Percentiles rank a stretch among this genome's conserved stretches.
These are phyloP conservation scores for Lissocephala sabroskyi DNA, from an alignment of 2,888 invertebrate genomes.

Conservation along the genomic window DNA sequence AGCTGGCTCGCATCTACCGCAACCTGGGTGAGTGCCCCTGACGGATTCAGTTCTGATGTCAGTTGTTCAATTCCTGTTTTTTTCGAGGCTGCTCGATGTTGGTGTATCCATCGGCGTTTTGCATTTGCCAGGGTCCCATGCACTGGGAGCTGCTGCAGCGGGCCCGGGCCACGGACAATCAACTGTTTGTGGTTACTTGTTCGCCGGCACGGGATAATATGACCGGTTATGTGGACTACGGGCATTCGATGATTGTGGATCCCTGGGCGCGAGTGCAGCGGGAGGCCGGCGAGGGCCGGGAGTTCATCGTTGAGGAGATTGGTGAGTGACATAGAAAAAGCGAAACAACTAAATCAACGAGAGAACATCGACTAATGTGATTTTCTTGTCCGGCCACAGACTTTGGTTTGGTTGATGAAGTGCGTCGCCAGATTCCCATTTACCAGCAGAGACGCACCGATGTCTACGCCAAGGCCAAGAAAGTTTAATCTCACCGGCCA, in stretches of 20 bases:
- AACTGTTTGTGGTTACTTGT: constrained; percentile 88
- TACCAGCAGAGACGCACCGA: constrained; percentile 82
- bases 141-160: constrained; percentile 93
- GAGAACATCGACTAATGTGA: no score
- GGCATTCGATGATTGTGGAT: constrained; percentile 86
- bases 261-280: constrained; percentile 84
- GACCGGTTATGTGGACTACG: constrained; percentile 91
- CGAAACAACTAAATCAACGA: no score
- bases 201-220: constrained; percentile 85
- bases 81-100: constrained; percentile 84
- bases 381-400: no score
- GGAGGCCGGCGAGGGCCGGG: constrained; percentile 81
- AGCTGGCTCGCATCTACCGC: constrained; percentile 85
- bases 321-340: constrained; percentile 74
- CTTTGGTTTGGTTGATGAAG: constrained; percentile 80
- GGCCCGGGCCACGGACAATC: constrained; percentile 89
- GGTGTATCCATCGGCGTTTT: constrained; percentile 93
- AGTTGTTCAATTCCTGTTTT: no score
- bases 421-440: constrained; percentile 88
- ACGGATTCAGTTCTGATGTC: background rate
- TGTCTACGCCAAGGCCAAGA: constrained; percentile 76
- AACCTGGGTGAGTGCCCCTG: constrained; percentile 72
- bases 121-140: constrained; percentile 79
- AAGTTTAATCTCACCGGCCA: no score
- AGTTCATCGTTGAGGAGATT: constrained; percentile 82